A percentile compares a stretch with the other conserved stretches of the same genome.
These are phyloP conservation scores for Acronicta aceris DNA, from an alignment of 2,888 invertebrate species.

Conservation along the genomic window DNA sequence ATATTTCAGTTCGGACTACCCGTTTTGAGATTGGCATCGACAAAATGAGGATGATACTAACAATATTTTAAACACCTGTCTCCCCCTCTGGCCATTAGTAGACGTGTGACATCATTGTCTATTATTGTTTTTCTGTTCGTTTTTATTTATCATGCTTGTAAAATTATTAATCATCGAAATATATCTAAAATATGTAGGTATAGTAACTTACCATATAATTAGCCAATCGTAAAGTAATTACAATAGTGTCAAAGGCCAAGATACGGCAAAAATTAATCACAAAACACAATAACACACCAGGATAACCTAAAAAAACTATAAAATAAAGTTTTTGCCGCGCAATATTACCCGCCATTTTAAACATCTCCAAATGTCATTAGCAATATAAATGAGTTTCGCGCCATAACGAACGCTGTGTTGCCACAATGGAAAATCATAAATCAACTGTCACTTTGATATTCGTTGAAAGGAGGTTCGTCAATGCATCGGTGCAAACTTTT, in stretches of 20 bases:
- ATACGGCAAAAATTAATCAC: conserved; percentile 68
- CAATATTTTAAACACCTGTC: neutral
- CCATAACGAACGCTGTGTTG: conserved; percentile 83
- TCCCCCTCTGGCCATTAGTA: neutral
- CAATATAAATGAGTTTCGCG: conserved; percentile 84
- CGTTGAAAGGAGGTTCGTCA: conserved; percentile 85
- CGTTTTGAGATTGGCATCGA: too few relatives aligned
- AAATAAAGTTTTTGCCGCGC: conserved; percentile 65
- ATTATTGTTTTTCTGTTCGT: neutral
- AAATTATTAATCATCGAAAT: conserved; percentile 22
- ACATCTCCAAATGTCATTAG: conserved; percentile 85
- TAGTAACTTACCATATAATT: conserved; percentile 45
- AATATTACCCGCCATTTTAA: conserved; percentile 77
- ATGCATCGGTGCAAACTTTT: conserved; percentile 87
- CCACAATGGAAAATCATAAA: conserved; percentile 86
- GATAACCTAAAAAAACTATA: conserved; percentile 66
- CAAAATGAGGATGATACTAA: neutral
- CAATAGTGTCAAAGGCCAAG: conserved; percentile 61
- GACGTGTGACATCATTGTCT: neutral
- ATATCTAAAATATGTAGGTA: conserved; percentile 11
- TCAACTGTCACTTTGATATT: conserved; percentile 86
- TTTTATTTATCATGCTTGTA: neutral
- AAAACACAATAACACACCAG: conserved; percentile 55
- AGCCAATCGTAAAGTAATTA: conserved; percentile 50
- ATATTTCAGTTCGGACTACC: too few relatives aligned